Percentiles rank a stretch among this genome's conserved stretches.
Evolutionary conservation across 2,797 vertebrate genomes (phyloP).

Genomic region (Sparidentex hasta): DNA sequence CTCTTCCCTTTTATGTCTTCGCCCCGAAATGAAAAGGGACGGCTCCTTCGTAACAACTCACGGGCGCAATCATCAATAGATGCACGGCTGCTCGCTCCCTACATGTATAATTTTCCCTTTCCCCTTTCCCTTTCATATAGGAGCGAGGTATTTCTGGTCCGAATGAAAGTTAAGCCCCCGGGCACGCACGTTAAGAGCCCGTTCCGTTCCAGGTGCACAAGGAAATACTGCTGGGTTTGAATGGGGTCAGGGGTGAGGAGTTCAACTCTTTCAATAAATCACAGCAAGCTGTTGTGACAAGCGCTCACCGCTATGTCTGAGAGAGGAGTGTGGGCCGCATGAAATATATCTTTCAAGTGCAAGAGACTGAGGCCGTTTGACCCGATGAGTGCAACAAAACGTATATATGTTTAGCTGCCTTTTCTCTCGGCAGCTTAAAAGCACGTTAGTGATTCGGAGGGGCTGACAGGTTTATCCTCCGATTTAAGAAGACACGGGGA

Average conservation of each 20-base stretch:
- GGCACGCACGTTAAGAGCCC: slow-evolving; percentile 72
- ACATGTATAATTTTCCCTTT: slow-evolving; percentile 72
- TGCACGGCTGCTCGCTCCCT: slow-evolving; percentile 45
- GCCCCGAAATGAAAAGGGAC: slow-evolving; percentile 72
- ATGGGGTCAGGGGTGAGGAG: slow-evolving; percentile 83
- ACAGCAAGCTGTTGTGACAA: slow-evolving; percentile 78
- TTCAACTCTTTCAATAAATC: slow-evolving; percentile 85
- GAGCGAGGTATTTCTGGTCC: slow-evolving; percentile 68
- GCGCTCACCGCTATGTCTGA: slow-evolving; percentile 50
- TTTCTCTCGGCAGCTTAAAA: slow-evolving; percentile 59
- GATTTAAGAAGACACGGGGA: slow-evolving; percentile 61
- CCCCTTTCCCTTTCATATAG: slow-evolving; percentile 73
- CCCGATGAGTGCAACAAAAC: slow-evolving; percentile 69
- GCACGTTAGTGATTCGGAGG: slow-evolving; percentile 55
- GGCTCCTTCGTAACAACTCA: slow-evolving; percentile 63
- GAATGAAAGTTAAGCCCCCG: slow-evolving; percentile 74
- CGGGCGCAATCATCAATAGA: slow-evolving; percentile 66
- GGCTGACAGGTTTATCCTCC: slow-evolving; percentile 74
- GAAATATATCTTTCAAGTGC: slow-evolving; percentile 74
- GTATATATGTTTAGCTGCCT: slow-evolving; percentile 69
- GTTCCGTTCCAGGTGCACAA: slow-evolving; percentile 82
- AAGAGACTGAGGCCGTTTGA: slow-evolving; percentile 64
- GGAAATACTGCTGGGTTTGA: slow-evolving; percentile 76
- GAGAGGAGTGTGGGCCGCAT: slow-evolving; percentile 62
- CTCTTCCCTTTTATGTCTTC: slow-evolving; percentile 60